Evolutionary conservation across 2,113 vertebrate genomes (phyloP).

Genomic region (Thalassarche chlororhynchos): DNA sequence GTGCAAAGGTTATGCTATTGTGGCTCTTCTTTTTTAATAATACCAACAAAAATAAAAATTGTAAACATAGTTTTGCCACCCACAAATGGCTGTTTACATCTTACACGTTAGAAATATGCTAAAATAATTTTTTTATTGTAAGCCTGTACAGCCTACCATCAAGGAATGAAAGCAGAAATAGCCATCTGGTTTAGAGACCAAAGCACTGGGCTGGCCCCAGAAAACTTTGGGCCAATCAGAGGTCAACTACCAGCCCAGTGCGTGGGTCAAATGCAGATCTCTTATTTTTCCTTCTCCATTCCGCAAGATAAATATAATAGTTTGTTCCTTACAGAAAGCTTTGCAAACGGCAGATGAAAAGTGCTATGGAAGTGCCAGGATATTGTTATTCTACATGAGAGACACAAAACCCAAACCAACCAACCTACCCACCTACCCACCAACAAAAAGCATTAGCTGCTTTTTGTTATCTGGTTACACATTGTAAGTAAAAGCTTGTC

Average conservation of each 20-base stretch:
- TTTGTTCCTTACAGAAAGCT: neutral
- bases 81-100: neutral
- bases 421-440: neutral
- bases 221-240: neutral
- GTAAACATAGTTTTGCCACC: neutral
- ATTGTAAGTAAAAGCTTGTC: neutral
- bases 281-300: neutral
- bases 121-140: neutral
- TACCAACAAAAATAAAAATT: neutral
- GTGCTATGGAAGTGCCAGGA: neutral
- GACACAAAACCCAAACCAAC: neutral
- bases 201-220: neutral
- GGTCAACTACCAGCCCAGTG: neutral
- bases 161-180: neutral
- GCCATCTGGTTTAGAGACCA: neutral
- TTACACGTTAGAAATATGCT: neutral
- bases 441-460: neutral
- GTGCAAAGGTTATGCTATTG: neutral
- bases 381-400: neutral
- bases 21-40: neutral
- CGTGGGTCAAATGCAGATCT: rapidly evolving
- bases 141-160: neutral
- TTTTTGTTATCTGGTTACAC: neutral
- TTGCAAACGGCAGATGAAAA: neutral
- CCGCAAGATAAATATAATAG: neutral